Percentiles rank a stretch among this genome's conserved stretches.
Evolutionary conservation across 1,140 invertebrate species (phyloP).

Genomic region (Diuraphis noxia): DNA sequence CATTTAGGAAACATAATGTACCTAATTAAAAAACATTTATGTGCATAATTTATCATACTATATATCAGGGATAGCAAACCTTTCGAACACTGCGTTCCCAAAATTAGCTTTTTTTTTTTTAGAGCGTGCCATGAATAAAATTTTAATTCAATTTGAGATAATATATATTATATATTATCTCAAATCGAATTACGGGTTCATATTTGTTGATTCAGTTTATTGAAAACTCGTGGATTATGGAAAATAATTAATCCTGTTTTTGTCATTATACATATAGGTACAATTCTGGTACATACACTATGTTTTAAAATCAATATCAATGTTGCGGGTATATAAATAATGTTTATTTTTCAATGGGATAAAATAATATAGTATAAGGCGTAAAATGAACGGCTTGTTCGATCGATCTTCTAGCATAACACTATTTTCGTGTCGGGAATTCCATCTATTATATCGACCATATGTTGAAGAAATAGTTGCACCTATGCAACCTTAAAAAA

Average conservation of each 20-base stretch:
- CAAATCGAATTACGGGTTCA: neutral
- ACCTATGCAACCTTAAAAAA: neutral
- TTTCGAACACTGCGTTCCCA: too few species aligned
- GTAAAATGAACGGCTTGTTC: neutral
- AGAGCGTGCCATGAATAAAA: too few species aligned
- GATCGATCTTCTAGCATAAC: neutral
- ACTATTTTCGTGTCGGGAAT: neutral
- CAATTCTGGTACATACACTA: neutral
- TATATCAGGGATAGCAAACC: too few species aligned
- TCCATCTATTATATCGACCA: neutral
- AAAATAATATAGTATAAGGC: neutral
- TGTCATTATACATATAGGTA: too few species aligned
- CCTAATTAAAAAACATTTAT: neutral
- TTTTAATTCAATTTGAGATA: too few species aligned
- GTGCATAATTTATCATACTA: neutral
- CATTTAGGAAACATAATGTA: neutral
- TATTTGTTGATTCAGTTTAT: neutral
- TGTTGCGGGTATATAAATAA: neutral
- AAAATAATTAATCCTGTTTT: conserved; percentile 11
- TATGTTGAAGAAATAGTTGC: neutral
- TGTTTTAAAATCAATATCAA: neutral
- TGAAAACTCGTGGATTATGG: neutral
- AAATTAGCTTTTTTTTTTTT: too few species aligned
- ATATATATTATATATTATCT: neutral
- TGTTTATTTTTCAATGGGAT: neutral